Evolutionary conservation across 2,113 vertebrate species (phyloP).

Genomic region (Bubo bubo): DNA sequence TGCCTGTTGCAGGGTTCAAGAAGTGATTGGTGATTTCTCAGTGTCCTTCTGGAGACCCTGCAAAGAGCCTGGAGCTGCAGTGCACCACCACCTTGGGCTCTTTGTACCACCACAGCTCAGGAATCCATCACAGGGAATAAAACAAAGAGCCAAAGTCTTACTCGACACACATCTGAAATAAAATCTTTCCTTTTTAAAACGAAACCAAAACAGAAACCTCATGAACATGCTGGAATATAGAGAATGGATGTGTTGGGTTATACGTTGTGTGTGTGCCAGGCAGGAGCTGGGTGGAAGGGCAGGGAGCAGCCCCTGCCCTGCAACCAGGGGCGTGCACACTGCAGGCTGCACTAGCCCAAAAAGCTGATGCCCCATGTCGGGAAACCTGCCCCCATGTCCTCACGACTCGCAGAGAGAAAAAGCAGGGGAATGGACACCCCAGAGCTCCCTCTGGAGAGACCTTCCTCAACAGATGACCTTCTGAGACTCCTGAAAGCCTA

Average conservation of each 20-base stretch:
- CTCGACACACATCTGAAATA: accelerated
- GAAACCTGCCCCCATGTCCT: neutral
- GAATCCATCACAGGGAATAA: neutral
- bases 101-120: neutral
- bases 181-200: neutral
- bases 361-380: accelerated
- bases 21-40: neutral
- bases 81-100: accelerated
- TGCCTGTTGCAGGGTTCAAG: neutral
- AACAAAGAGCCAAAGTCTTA: neutral
- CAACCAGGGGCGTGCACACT: accelerated
- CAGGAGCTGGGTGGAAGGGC: neutral
- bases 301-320: neutral
- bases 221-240: neutral
- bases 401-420: accelerated
- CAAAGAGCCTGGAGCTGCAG: neutral
- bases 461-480: neutral
- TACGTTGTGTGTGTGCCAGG: accelerated
- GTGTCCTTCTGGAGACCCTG: neutral
- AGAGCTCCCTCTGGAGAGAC: neutral
- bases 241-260: neutral
- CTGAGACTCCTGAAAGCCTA: neutral
- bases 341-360: neutral
- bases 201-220: no score
- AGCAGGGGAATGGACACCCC: neutral